Evolutionary conservation across 2,113 vertebrate species (phyloP), one percentile per base, ranked within the genome.

Genomic region (Elachura formosa): DNA sequence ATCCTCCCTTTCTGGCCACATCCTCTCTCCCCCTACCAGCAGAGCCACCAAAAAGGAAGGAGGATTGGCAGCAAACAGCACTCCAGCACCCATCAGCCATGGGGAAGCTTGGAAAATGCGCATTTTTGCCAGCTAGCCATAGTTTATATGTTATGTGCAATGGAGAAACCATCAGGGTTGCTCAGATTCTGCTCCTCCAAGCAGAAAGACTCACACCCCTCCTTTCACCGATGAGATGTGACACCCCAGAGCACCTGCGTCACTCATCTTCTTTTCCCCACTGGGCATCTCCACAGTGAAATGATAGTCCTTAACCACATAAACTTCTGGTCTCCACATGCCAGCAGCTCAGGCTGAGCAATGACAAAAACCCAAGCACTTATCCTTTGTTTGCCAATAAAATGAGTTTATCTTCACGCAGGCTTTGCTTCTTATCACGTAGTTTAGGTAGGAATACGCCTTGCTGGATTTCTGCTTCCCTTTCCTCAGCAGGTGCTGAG

Each of bases 341-440:
- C 33, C 66, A 67, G 72, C 51, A 46, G 61, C 38, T n/a, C 61
- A 51, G 58, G 34, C 48, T 46, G 64, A 74, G 46, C 80, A 8
- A 33, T 3, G 20, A 23, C 20, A n/a, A 46, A 23, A 52, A 43
- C 45, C 36, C 26, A 41, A 9, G 72, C 38, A 25, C 51, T 64
- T 90, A 54, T 54, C 22, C 41, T 69, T 31, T 73, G n/a, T 34
- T 41, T 68, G 89, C 31, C 68, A 20, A 18, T 48, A 56, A 84
- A 91, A 43, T 16, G 22, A 38, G 43, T 25, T 91, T 89, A 84
- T 89, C 84, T 63, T 63, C 68, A 55, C 0, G 0, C 0, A 0
- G 29, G 8, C 29, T 89, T 75, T 46, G 24, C 87, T 81, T 43
- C 73, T 81, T 78, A 80, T 63, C 81, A 4, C 6, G 0, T 16